Conservation (phyloP, 1,140 invertebrate genomes). For the Psilanteris sp. region DNA sequence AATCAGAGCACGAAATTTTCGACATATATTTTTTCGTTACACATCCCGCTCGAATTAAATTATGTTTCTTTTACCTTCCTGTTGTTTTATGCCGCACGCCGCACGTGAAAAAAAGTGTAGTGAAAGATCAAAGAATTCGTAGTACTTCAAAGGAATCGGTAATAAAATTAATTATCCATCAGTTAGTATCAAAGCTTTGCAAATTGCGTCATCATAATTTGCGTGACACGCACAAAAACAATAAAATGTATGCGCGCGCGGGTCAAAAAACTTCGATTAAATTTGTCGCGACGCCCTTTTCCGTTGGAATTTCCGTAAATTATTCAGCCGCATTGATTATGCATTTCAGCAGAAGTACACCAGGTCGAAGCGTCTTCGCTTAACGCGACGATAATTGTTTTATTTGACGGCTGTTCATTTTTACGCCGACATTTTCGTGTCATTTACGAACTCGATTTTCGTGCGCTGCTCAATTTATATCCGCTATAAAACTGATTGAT, state of each 20-base stretch:
- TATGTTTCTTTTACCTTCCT: neutral
- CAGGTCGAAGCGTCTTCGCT: conserved; percentile 19
- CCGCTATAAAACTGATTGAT: no score
- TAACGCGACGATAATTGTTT: conserved; percentile 36
- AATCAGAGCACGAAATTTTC: neutral
- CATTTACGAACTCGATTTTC: no score
- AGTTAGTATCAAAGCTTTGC: neutral
- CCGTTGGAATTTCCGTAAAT: conserved; percentile 6
- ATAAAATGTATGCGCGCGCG: neutral
- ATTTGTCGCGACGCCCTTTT: conserved; percentile 1
- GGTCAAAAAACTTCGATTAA: conserved; percentile 1
- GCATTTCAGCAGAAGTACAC: conserved; percentile 22
- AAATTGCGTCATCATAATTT: neutral
- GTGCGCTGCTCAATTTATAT: no score
- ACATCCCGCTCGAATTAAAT: neutral
- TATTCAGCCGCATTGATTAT: conserved; percentile 42
- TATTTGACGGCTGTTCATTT: no score
- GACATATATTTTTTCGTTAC: neutral
- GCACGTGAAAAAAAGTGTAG: neutral
- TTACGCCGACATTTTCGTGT: no score
- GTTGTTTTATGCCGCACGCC: neutral
- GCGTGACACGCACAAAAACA: no score
- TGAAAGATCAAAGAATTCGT: conserved; percentile 1
- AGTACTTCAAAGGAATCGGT: neutral
- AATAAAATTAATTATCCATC: conserved; percentile 14